Evolutionary conservation across 2,888 invertebrate species (phyloP), one percentile per base, ranked within the genome.

Genomic region (Drosophila paracracens): DNA sequence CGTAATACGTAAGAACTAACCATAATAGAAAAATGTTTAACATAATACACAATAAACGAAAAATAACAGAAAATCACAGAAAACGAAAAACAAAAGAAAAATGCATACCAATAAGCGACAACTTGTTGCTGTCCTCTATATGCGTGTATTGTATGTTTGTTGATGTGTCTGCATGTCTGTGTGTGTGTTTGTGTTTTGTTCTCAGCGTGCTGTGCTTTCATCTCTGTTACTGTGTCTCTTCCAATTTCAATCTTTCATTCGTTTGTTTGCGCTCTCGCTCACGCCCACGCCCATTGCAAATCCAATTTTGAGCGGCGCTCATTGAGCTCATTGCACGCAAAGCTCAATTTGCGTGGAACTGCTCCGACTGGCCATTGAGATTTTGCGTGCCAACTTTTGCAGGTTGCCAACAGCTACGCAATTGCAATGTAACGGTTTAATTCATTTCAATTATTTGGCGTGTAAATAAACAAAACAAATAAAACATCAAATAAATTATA

Each of bases 351-450:
- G 91, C 75, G 90, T 81, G 87, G 91, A 91, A 83, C 88, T 91
- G 88, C 91, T 91, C 89, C 90, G 92, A 87, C 92, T 92, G 89
- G 88, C 82, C 83, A 73, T 75, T 80, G 92, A 92, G 79, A 90
- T 81, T 89, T 92, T 91, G 90, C 93, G 92, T 89, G 90, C 92
- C 90, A 93, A 87, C 92, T 92, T 93, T 94, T 95, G 94, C 90
- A 95, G 94, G 92, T 94, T 93, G 92, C 94, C 94, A 92, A 95
- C 94, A 92, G 95, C 95, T 95, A 94, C 88, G 69, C 68, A 70
- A 64, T 66, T 72, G 60, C 54, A 63, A 43, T 67, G 71, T 78
- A 65, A 69, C 63, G 54, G 53, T 74, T 72, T 64, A 36, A 60
- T 69, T 73, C 65, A 68, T 81, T 66, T 82, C 51, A 91, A 91